Evolutionary conservation across 1,140 invertebrate species (phyloP).

Genomic region (Ceratoteleas bidentatus): DNA sequence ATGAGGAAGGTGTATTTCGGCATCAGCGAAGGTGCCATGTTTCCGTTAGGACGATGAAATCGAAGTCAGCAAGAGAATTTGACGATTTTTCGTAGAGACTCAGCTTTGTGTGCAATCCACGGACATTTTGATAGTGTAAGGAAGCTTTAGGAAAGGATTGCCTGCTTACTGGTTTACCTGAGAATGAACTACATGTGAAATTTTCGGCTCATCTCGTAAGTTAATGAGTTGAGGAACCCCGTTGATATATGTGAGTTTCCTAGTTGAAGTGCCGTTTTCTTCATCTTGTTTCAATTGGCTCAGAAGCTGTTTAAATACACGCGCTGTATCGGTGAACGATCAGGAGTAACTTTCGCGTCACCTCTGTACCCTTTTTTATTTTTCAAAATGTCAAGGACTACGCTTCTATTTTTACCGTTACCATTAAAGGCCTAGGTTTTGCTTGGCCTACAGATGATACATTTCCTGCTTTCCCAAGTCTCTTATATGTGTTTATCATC

Average conservation of each 20-base stretch:
- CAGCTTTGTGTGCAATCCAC: constrained; percentile 1
- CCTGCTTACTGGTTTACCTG: background rate
- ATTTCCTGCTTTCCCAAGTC: no score
- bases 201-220: background rate
- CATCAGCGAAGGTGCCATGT: constrained; percentile 2
- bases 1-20: background rate
- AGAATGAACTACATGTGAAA: background rate
- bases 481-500: no score
- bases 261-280: background rate
- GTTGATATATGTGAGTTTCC: background rate
- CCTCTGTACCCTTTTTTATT: background rate
- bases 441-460: no score
- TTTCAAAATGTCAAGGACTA: no score
- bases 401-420: no score
- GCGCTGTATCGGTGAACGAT: background rate
- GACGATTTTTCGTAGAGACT: background rate
- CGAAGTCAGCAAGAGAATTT: background rate
- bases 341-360: background rate
- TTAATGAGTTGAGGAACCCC: background rate
- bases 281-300: background rate
- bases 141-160: background rate
- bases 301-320: background rate
- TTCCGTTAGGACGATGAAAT: constrained; percentile 2
- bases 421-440: background rate
- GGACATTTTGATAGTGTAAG: background rate